These are phyloP conservation scores for Malurus alboscapulatus DNA, from an alignment of 2,113 vertebrate species.

Conservation along the genomic window DNA sequence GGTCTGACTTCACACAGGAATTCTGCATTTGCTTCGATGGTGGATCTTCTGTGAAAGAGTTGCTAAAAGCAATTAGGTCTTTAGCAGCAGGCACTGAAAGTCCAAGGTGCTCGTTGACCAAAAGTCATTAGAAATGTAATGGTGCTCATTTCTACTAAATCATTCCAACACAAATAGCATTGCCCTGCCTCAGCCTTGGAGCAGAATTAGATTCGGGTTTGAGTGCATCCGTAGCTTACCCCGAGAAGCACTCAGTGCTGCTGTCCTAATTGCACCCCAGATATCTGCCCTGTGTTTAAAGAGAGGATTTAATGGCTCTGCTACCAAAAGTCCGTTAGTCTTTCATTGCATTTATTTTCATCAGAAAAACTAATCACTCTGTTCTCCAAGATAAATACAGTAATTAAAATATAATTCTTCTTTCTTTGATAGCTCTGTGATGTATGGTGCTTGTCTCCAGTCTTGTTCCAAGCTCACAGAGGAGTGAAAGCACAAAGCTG, in stretches of 20 bases:
- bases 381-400: constrained; percentile 23
- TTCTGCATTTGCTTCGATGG: neutral
- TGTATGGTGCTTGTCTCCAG: neutral
- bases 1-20: neutral
- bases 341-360: constrained; percentile 50
- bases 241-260: neutral
- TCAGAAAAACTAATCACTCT: constrained; percentile 31
- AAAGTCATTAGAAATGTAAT: constrained; percentile 48
- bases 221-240: constrained; percentile 32
- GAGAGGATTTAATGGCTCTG: constrained; percentile 39
- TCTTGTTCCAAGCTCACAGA: neutral
- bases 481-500: constrained; percentile 21
- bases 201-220: constrained; percentile 46
- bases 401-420: constrained; percentile 64
- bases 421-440: constrained; percentile 11
- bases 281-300: constrained; percentile 43
- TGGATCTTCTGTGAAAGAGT: neutral
- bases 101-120: constrained; percentile 9
- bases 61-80: constrained; percentile 37
- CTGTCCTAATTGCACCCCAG: constrained; percentile 43
- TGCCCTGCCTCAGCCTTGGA: neutral
- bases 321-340: constrained; percentile 49
- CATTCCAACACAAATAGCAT: neutral
- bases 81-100: constrained; percentile 3
- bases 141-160: constrained; percentile 27